Evolutionary conservation across 2,888 invertebrate species (phyloP).

Genomic region (Drosophila stalkeri): DNA sequence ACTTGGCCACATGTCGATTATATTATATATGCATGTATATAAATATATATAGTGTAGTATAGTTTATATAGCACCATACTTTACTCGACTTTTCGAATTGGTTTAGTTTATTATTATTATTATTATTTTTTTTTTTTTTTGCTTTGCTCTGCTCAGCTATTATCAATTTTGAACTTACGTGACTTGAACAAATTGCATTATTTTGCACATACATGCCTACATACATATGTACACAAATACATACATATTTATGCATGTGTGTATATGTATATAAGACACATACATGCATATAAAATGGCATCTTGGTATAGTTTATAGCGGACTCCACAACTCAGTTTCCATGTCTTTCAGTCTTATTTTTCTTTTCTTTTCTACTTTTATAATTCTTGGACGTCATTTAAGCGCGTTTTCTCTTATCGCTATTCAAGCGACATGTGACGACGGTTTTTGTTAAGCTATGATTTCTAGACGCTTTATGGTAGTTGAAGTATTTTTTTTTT

Average conservation of each 20-base stretch:
- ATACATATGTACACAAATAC: background rate
- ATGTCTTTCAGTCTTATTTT: slow-evolving; percentile 18
- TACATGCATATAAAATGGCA: slow-evolving; percentile 8
- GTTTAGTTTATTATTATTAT: slow-evolving; percentile 16
- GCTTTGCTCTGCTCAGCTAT: slow-evolving; percentile 42
- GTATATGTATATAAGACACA: background rate
- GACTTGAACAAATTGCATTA: slow-evolving; percentile 70
- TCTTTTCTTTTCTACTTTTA: slow-evolving; percentile 1
- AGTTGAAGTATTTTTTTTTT: background rate
- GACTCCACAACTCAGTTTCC: slow-evolving; percentile 19
- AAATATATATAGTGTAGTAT: background rate
- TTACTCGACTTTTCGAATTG: slow-evolving; percentile 35
- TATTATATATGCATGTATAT: background rate
- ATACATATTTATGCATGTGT: background rate
- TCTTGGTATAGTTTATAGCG: slow-evolving; percentile 20
- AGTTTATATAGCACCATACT: slow-evolving; percentile 1
- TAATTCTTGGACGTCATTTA: slow-evolving; percentile 47
- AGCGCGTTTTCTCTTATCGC: slow-evolving; percentile 51
- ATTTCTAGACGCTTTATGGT: slow-evolving; percentile 12
- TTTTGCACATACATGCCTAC: slow-evolving; percentile 45
- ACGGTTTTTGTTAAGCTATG: background rate
- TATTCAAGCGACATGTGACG: slow-evolving; percentile 17
- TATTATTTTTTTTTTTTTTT: slow-evolving; percentile 13
- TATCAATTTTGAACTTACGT: slow-evolving; percentile 75
- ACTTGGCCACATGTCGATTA: slow-evolving; percentile 24